Conservation (phyloP, 23 tunicate genomes). For the Ascidia mentula region DNA sequence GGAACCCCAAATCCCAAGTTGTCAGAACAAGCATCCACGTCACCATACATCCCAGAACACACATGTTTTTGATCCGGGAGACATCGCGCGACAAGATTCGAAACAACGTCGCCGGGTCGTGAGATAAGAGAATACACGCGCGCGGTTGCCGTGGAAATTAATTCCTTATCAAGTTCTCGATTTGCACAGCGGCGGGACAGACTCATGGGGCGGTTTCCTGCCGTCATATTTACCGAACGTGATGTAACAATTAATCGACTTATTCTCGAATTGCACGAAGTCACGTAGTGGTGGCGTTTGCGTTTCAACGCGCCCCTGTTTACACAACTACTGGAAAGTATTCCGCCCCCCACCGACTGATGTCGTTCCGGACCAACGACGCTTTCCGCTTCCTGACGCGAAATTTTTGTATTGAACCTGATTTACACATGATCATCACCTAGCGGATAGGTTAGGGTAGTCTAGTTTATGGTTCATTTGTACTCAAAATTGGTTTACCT, state of each 20-base stretch:
- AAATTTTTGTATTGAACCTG: neutral
- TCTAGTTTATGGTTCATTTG: no score
- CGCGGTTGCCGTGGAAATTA: neutral
- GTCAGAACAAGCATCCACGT: neutral
- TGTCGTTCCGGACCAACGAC: neutral
- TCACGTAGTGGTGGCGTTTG: neutral
- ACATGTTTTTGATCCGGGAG: neutral
- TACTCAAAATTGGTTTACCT: no score
- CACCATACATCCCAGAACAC: no score
- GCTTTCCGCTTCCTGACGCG: neutral
- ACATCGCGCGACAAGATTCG: neutral
- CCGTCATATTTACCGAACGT: neutral
- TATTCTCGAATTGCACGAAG: neutral
- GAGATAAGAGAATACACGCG: neutral
- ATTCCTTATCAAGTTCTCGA: constrained; percentile 7
- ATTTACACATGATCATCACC: neutral
- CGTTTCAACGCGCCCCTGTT: neutral
- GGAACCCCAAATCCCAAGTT: no score
- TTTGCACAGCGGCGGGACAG: neutral
- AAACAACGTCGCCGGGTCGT: neutral
- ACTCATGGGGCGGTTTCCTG: neutral
- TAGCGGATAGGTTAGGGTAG: no score
- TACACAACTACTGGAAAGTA: neutral
- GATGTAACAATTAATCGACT: constrained; percentile 11
- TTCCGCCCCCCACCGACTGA: neutral